A percentile compares a stretch with the other conserved stretches of the same genome.
Conservation (phyloP, 2,888 invertebrate species). For the Microdon myrmicae region DNA sequence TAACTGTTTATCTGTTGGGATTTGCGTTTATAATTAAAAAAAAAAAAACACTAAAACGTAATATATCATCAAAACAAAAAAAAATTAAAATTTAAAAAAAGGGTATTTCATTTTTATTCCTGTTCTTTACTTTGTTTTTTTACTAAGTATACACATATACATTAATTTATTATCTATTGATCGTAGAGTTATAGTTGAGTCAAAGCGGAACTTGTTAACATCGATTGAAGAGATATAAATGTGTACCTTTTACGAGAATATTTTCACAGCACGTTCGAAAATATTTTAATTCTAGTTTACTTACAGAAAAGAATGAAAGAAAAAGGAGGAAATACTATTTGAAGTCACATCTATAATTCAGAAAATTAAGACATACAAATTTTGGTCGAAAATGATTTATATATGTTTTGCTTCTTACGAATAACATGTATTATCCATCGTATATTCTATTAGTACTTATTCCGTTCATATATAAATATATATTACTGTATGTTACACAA, state of each 20-base stretch:
- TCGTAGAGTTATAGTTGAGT: slow-evolving; percentile 32
- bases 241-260: slow-evolving; percentile 28
- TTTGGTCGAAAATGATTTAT: slow-evolving; percentile 28
- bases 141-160: slow-evolving; percentile 8
- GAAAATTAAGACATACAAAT: no score
- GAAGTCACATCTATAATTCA: no score
- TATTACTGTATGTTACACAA: slow-evolving; percentile 33
- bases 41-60: slow-evolving; percentile 5
- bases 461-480: slow-evolving; percentile 17
- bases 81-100: slow-evolving; percentile 3
- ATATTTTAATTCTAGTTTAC: slow-evolving; percentile 8
- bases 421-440: slow-evolving; percentile 2
- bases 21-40: slow-evolving; percentile 26
- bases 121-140: slow-evolving; percentile 1
- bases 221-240: slow-evolving; percentile 12
- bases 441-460: slow-evolving; percentile 21
- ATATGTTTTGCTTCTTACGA: slow-evolving; percentile 16
- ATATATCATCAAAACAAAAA: slow-evolving; percentile 6
- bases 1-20: slow-evolving; percentile 40
- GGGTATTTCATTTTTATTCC: background rate
- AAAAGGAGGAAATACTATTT: no score
- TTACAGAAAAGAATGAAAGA: no score
- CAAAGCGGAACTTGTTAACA: slow-evolving; percentile 29
- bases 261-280: slow-evolving; percentile 45
- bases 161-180: slow-evolving; percentile 12